Evolutionary conservation across 2,888 invertebrate species (phyloP).

Genomic region (Diogma glabrata): DNA sequence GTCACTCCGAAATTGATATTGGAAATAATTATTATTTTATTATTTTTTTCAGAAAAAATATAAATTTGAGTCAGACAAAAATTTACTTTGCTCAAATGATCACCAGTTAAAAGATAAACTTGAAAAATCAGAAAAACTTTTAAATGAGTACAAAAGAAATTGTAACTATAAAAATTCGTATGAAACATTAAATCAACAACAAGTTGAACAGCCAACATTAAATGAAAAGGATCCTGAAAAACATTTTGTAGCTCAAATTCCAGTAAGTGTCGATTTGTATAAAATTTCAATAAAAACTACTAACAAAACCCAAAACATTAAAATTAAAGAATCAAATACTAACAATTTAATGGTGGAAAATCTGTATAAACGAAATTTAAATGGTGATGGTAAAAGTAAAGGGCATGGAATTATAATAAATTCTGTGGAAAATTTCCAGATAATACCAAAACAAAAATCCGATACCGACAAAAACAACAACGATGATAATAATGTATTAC

Average conservation of each 20-base stretch:
- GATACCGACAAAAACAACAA: constrained; percentile 12
- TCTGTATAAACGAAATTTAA: constrained; percentile 5
- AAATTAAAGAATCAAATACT: constrained; percentile 2
- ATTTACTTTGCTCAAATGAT: too few relatives aligned
- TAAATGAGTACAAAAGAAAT: constrained; percentile 20
- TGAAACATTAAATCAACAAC: constrained; percentile 8
- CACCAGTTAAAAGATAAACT: too few relatives aligned
- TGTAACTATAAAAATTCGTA: constrained; percentile 20
- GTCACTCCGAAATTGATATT: too few relatives aligned
- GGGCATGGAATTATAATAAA: constrained; percentile 27
- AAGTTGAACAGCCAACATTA: constrained; percentile 11
- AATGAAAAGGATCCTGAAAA: constrained; percentile 22
- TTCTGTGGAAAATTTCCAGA: constrained; percentile 40
- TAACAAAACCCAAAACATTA: constrained; percentile 23
- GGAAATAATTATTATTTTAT: too few relatives aligned
- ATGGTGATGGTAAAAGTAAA: constrained; percentile 1
- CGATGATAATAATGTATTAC: constrained; percentile 14
- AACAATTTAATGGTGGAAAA: not conserved
- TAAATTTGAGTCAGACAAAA: too few relatives aligned
- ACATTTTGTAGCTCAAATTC: constrained; percentile 33
- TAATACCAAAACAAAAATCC: constrained; percentile 28
- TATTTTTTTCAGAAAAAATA: constrained; percentile 26
- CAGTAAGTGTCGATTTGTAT: constrained; percentile 36
- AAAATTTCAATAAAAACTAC: constrained; percentile 31
- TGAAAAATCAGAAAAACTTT: constrained; percentile 18